Evolutionary conservation across 2,888 invertebrate genomes (phyloP), one percentile per base, ranked within the genome.

Genomic region (Chymomyza amoena): DNA sequence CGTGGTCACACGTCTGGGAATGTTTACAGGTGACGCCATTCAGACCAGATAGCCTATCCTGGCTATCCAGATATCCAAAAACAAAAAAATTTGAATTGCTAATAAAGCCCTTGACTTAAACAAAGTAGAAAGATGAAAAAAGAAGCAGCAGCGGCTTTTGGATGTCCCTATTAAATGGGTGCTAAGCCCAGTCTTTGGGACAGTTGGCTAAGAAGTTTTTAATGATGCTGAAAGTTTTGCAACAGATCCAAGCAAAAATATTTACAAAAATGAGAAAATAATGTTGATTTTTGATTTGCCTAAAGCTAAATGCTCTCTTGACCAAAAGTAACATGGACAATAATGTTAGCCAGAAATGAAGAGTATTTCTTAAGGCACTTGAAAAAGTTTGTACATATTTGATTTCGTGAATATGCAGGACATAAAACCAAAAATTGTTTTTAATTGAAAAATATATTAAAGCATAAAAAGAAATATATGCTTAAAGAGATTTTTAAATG

Each of bases 181-280:
- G 10, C 39, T 45, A 45, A 45, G 39, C 13, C 39, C 39, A 45
- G 39, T 4, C 0, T 7, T 6, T 7, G 2, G 39, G 39, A 45
- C 39, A 57, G 13, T 20, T 28, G 67, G 62, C 79, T 81, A 78
- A 85, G 81, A 82, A 85, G 78, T 85, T 85, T 85, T 82, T 82
- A 85, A 82, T 82, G 82, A 85, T 81, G 85, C 73, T 73, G 81
- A 72, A 76, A 78, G 73, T 75, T 80, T 61, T 68, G 70, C 64
- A 20, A 64, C 25, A 18, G 61, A 64, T 68, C 64, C 57, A 66
- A 70, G 67, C 66, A 56, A 28, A 73, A 7, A 66, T 61, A 6
- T 25, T 25, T 25, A 25, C 2, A 36, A 32, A 61, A 54, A 56
- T 50, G 16, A 13, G 15, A 32, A 54, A 62, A 60, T 45, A 45